These are phyloP conservation scores for Harpalus rubripes DNA, from an alignment of 2,888 invertebrate species.

Conservation along the genomic window DNA sequence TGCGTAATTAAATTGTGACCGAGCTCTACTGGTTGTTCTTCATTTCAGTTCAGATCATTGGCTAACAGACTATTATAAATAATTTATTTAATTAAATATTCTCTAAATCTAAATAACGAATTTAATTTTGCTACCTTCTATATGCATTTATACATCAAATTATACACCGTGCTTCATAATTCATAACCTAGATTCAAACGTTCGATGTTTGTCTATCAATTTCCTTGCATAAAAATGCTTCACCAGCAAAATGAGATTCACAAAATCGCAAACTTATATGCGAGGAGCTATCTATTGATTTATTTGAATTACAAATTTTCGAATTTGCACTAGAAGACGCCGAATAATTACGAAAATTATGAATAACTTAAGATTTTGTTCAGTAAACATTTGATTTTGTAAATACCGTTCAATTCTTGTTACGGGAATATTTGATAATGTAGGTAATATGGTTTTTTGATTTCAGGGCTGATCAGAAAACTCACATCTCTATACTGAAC, in stretches of 20 bases:
- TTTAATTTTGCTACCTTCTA: constrained; percentile 11
- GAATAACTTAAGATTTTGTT: not conserved
- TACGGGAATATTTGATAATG: not conserved
- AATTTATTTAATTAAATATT: constrained; percentile 35
- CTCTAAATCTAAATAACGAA: constrained; percentile 41
- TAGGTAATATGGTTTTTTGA: no score
- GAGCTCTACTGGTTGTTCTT: constrained; percentile 12
- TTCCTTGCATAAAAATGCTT: constrained; percentile 9
- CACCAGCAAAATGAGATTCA: not conserved
- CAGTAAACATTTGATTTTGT: not conserved
- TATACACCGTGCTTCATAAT: not conserved
- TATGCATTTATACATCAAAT: constrained; percentile 9
- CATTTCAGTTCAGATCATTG: constrained; percentile 19
- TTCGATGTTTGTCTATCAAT: not conserved
- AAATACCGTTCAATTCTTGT: not conserved
- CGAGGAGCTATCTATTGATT: not conserved
- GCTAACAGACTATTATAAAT: constrained; percentile 17
- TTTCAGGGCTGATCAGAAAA: no score
- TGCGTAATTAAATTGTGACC: constrained; percentile 26
- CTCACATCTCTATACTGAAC: no score
- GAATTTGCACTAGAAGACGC: not conserved
- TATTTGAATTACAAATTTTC: constrained; percentile 19
- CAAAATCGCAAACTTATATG: constrained; percentile 6
- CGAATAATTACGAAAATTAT: constrained; percentile 20
- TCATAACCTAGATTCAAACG: not conserved